Evolutionary conservation across 2,888 invertebrate genomes (phyloP), one percentile per base, ranked within the genome.

Genomic region (Eristalis pertinax): DNA sequence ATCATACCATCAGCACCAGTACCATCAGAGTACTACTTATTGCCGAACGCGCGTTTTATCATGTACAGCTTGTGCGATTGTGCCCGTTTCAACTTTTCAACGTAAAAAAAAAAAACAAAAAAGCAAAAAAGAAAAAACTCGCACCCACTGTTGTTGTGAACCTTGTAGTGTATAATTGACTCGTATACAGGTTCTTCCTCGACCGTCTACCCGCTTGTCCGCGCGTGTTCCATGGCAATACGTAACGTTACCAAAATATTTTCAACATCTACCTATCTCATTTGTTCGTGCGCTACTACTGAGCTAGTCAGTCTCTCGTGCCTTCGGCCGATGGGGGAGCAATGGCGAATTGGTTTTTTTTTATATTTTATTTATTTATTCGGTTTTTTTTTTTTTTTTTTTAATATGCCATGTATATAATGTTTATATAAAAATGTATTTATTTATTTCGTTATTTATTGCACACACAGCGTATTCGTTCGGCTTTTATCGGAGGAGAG

Each of bases 401-500:
- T 50, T 65, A 69, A 73, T 69, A 35, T 43, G 58, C 50, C 19
- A 19, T 38, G 70, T 41, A 82, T 76, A 73, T 81, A 64, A 29
- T 76, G 32, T 41, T 43, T 32, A 60, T 60, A 43, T 72, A 68
- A 68, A 80, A 50, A 32, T 32, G 24, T 56, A 19, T 67, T 69
- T 22, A 41, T 74, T 38, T 79, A 41, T 74, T 38, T 79, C 24
- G 76, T 83, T 73, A 50, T 79, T 79, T 62, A 69, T 63, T 80
- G 74, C 74, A 75, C 80, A 79, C 72, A 74, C 68, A 63, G 26
- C 64, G 67, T 68, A 60, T 67, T 60, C 63, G 74, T 69, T 80
- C 73, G 50, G 65, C 26, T 83, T 62, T 77, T 74, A 78, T 80
- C 87, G 35, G 73, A 80, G 80, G 84, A 87, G 79, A 84, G 76